Base-by-base conservation (phyloP, 2,797 vertebrate genomes). In the Naso thynnoides region DNA sequence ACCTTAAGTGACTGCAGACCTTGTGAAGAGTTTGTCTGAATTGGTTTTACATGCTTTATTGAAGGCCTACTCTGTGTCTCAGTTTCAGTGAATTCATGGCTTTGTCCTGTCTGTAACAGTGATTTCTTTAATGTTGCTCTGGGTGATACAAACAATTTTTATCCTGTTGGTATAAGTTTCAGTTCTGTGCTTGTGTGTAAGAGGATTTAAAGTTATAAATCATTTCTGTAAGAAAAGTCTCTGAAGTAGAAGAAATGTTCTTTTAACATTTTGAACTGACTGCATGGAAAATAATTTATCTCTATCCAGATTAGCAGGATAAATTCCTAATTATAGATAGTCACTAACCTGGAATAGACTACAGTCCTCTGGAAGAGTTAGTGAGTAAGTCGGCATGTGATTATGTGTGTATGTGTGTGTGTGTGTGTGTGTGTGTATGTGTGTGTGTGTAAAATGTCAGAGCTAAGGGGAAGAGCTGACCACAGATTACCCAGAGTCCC, bases 301-400 rank as follows among this genome's bases (percentile, higher is more conserved):
- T 75, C 49, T 64, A 65, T 44, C 58, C 82, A 42, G 66, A 89
- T 88, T 85, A 82, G 74, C 29, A 27, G 64, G 78, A 83, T 86
- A 69, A 85, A 88, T 69, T 50, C 61, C 83, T 88, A 83, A 86
- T 85, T 71, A 84, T 88, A 90, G 83, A 83, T 33, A 54, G 81
- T 84, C 70, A 91, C 79, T 88, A 88, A 82, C 76, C 78, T 72
- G 69, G 73, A 86, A 86, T 73, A 86, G 84, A 82, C 67, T 9
- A n/a, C 54, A 56, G 65, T 86, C 66, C 68, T 73, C 74, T 85
- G 55, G 70, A 76, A 55, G 69, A 79, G 73, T 74, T 73, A 81
- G 69, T 42, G 73, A 71, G 79, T 84, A 76, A 87, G 66, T 78
- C 66, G 66, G 70, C 72, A 73, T 79, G 86, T 78, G 85, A 86